Percentiles rank a stretch among this genome's conserved stretches.
These are phyloP conservation scores for Delphinus delphis DNA, from an alignment of 2,113 vertebrate genomes.

Conservation along the genomic window DNA sequence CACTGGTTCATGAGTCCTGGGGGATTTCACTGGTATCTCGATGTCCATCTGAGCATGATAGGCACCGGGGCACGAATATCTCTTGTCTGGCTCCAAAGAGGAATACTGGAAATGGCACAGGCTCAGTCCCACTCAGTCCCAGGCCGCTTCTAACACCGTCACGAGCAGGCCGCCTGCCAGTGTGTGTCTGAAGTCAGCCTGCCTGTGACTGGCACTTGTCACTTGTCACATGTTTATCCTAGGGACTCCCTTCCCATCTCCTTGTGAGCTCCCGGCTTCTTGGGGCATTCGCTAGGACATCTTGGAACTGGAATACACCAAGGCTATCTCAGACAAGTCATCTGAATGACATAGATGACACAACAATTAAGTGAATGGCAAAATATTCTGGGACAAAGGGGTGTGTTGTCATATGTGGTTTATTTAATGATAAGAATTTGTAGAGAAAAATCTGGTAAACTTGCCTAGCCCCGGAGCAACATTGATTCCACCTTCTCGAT, in stretches of 20 bases:
- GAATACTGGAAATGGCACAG: too few species aligned
- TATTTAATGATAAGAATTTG: background rate
- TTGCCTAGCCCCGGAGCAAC: background rate
- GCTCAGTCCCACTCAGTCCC: background rate
- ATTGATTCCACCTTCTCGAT: background rate
- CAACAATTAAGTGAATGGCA: background rate
- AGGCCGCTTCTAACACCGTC: background rate
- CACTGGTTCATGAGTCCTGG: background rate
- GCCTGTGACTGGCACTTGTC: background rate
- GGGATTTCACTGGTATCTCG: background rate
- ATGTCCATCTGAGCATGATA: background rate
- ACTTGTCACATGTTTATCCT: background rate
- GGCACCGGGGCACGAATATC: background rate
- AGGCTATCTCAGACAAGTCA: background rate
- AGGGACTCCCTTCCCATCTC: background rate
- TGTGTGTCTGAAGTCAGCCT: background rate
- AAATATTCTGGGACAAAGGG: background rate
- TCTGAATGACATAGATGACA: background rate
- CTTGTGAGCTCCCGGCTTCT: background rate
- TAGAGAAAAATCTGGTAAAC: background rate
- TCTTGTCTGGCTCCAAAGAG: background rate
- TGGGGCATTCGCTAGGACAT: background rate
- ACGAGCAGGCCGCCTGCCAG: background rate
- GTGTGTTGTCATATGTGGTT: background rate
- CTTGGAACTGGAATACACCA: background rate